Evolutionary conservation across 2,113 vertebrate genomes (phyloP).

Genomic region (Okapia johnstoni): DNA sequence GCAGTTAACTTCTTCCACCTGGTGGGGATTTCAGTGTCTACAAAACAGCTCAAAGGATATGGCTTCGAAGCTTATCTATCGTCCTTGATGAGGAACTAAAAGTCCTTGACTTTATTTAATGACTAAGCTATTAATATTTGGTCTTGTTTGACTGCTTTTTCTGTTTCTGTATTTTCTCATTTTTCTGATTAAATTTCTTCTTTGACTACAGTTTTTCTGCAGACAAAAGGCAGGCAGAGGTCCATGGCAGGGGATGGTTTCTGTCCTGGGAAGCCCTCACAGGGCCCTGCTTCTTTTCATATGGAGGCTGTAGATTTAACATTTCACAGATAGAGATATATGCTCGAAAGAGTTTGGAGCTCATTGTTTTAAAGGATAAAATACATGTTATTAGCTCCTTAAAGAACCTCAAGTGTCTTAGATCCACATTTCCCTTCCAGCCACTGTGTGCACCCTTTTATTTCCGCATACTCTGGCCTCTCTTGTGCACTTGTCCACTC

Average conservation of each 20-base stretch:
- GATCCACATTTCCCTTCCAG: background rate
- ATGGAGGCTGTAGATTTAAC: background rate
- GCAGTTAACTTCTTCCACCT: background rate
- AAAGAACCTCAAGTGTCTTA: background rate
- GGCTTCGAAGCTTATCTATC: background rate
- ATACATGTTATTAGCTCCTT: background rate
- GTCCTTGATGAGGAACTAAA: background rate
- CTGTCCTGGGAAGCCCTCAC: background rate
- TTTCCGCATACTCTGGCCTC: background rate
- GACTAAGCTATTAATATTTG: background rate
- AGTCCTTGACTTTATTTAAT: background rate
- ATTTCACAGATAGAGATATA: background rate
- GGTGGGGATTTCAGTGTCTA: background rate
- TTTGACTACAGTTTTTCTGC: background rate
- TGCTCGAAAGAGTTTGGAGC: background rate
- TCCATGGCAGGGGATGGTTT: background rate
- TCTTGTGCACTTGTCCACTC: background rate
- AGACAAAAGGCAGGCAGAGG: background rate
- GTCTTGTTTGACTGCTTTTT: background rate
- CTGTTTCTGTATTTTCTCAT: background rate
- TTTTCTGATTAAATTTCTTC: background rate
- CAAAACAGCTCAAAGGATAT: background rate
- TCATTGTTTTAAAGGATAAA: conserved; percentile 1
- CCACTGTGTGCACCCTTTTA: background rate
- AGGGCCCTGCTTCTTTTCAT: background rate